These are phyloP conservation scores for Keiferia lycopersicella DNA, from an alignment of 2,888 invertebrate genomes.

Conservation along the genomic window DNA sequence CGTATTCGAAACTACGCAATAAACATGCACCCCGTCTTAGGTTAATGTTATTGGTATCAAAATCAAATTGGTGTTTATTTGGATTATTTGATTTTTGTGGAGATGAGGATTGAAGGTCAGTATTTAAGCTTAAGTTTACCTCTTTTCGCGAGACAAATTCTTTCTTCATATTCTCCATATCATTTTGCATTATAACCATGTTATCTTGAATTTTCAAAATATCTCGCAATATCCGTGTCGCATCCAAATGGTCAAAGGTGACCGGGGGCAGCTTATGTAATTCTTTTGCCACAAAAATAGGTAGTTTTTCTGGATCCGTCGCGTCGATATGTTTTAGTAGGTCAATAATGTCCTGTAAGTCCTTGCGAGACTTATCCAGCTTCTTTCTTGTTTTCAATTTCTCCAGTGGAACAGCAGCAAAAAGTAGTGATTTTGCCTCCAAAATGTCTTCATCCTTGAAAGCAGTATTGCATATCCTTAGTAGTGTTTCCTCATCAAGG, in stretches of 20 bases:
- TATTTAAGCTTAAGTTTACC: background rate
- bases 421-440: too few relatives aligned
- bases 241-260: constrained; percentile 26
- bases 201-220: background rate
- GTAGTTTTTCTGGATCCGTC: constrained; percentile 16
- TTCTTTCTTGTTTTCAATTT: too few relatives aligned
- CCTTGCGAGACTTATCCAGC: too few relatives aligned
- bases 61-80: background rate
- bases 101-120: background rate
- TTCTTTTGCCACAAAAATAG: constrained; percentile 20
- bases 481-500: too few relatives aligned
- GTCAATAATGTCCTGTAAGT: too few relatives aligned
- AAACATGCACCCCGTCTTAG: background rate
- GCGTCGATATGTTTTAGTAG: background rate
- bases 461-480: too few relatives aligned
- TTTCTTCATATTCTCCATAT: background rate
- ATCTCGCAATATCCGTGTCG: constrained; percentile 13
- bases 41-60: background rate
- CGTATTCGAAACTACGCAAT: background rate
- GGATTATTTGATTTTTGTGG: background rate
- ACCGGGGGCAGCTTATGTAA: constrained; percentile 22
- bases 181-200: background rate
- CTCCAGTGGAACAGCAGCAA: too few relatives aligned
- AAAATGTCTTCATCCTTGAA: too few relatives aligned
- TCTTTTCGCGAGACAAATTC: background rate